These are phyloP conservation scores for Tholera decimalis DNA, from an alignment of 2,888 invertebrate genomes.

Conservation along the genomic window DNA sequence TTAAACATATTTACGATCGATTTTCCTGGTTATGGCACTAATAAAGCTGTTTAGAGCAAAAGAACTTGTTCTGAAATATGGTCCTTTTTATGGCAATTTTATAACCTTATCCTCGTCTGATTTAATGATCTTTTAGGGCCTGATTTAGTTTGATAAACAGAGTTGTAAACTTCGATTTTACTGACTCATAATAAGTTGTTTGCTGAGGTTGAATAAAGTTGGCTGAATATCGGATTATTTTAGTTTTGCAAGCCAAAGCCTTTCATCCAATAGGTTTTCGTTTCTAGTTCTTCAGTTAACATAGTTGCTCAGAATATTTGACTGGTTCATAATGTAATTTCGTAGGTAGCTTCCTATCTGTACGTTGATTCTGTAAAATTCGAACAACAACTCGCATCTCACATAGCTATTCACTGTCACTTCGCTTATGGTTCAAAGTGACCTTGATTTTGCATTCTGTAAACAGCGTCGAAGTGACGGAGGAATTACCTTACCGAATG, in stretches of 20 bases:
- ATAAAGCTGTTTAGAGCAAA: conserved; percentile 48
- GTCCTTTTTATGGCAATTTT: conserved; percentile 43
- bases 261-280: no score
- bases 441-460: no score
- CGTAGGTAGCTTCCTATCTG: no score
- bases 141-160: conserved; percentile 14
- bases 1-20: conserved; percentile 29
- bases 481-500: no score
- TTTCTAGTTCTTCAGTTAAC: no score
- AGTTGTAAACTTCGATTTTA: conserved; percentile 7
- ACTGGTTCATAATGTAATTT: no score
- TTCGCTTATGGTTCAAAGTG: no score
- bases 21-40: conserved; percentile 32
- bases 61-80: conserved; percentile 43
- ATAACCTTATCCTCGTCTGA: conserved; percentile 23
- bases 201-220: not conserved
- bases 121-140: conserved; percentile 16
- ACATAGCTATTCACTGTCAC: no score
- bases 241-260: not conserved
- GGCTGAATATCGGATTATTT: not conserved
- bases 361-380: no score
- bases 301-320: no score
- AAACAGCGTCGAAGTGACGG: no score
- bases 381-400: no score
- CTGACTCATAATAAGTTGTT: not conserved